Conservation (phyloP, 2,797 vertebrate species). For the Phylloscopus collybita region DNA sequence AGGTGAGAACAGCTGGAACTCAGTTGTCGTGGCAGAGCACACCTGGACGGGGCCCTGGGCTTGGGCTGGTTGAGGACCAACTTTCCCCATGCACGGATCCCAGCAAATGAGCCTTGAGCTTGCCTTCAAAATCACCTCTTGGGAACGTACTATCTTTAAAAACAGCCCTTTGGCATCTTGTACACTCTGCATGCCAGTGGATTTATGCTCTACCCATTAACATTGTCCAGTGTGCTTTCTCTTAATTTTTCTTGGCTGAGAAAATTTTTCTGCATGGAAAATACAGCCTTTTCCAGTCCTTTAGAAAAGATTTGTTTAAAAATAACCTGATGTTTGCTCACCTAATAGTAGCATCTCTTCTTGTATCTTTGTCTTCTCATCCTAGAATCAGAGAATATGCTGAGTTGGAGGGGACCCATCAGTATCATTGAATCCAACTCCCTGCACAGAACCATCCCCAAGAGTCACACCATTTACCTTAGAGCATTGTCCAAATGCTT, state of each 20-base stretch:
- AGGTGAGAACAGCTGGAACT: constrained; percentile 19
- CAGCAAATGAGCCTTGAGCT: not conserved
- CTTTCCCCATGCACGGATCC: not conserved
- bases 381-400: not conserved
- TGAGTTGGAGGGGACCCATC: not conserved
- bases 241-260: not conserved
- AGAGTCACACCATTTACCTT: not conserved
- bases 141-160: not conserved
- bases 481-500: not conserved
- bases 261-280: not conserved
- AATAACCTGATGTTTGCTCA: not conserved
- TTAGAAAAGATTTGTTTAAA: not conserved
- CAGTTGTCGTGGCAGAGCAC: not conserved
- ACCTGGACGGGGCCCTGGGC: not conserved
- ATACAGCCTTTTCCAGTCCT: not conserved
- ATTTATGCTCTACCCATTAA: not conserved
- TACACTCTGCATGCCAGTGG: not conserved
- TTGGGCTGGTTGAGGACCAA: not conserved
- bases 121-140: not conserved
- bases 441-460: not conserved
- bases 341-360: not conserved
- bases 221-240: not conserved
- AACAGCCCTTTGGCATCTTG: not conserved
- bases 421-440: not conserved
- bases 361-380: not conserved